These are phyloP conservation scores for Tetrao urogallus DNA, from an alignment of 2,113 vertebrate species.

Conservation along the genomic window DNA sequence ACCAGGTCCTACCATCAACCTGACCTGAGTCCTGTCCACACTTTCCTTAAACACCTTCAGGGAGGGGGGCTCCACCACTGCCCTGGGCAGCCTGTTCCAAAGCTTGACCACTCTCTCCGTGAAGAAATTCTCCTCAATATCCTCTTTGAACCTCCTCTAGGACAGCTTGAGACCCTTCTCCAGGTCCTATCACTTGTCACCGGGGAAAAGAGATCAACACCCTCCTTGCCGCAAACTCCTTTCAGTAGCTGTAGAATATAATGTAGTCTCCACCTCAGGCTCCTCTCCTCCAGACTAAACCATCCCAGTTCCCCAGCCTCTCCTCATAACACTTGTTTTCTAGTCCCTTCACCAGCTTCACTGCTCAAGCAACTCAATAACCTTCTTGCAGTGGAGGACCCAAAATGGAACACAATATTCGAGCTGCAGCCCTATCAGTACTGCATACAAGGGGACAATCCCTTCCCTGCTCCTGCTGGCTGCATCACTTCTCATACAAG, in stretches of 20 bases:
- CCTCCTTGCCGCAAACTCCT: background rate
- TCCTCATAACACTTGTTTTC: background rate
- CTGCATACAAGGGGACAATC: background rate
- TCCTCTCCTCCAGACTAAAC: background rate
- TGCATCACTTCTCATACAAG: background rate
- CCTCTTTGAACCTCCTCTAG: background rate
- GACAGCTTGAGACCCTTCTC: background rate
- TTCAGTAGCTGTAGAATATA: background rate
- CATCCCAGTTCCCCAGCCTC: background rate
- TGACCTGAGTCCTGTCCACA: background rate
- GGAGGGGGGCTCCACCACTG: background rate
- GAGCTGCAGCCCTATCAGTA: background rate
- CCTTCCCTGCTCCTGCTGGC: background rate
- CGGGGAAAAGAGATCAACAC: background rate
- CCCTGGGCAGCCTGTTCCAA: background rate
- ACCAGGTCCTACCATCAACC: background rate
- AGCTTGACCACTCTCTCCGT: background rate
- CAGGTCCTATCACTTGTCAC: background rate
- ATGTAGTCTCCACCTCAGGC: background rate
- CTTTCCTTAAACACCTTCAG: background rate
- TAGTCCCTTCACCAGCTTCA: background rate
- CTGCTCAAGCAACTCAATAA: background rate
- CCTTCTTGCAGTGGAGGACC: background rate
- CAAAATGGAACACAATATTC: background rate
- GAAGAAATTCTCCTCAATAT: background rate